Evolutionary conservation across 2,113 vertebrate species (phyloP).

Genomic region (Dinomys branickii): DNA sequence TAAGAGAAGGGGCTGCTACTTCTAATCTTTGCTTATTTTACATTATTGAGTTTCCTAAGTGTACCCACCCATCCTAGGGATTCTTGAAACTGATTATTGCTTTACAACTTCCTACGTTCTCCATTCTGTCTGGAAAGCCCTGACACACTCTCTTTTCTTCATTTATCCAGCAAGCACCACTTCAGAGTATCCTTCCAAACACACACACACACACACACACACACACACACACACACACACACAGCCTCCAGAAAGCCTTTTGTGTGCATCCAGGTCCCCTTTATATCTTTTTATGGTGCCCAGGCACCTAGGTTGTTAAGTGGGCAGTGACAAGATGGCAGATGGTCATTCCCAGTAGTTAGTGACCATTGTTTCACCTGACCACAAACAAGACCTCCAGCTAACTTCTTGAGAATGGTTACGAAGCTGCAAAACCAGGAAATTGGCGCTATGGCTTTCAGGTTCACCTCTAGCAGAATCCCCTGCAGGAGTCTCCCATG

Average conservation of each 20-base stretch:
- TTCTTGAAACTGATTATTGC: background rate
- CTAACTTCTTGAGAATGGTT: background rate
- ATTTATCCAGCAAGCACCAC: background rate
- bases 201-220: background rate
- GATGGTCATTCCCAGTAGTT: rapidly evolving
- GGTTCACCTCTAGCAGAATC: background rate
- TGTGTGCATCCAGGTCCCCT: background rate
- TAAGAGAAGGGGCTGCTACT: background rate
- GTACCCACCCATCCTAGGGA: too few species aligned
- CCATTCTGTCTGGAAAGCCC: background rate
- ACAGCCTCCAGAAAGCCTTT: background rate
- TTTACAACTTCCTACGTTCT: background rate
- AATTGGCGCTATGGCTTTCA: background rate
- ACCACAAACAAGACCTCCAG: background rate
- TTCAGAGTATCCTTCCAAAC: background rate
- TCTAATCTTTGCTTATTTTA: background rate
- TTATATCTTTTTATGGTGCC: background rate
- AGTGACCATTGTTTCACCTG: background rate
- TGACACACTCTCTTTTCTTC: background rate
- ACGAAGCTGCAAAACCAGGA: background rate
- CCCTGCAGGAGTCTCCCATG: background rate
- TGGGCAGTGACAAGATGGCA: too few species aligned
- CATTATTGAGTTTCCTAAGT: background rate
- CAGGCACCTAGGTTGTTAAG: background rate
- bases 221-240: background rate